These are phyloP conservation scores for Drosophila meridiana DNA, from an alignment of 2,888 invertebrate genomes.

Conservation along the genomic window DNA sequence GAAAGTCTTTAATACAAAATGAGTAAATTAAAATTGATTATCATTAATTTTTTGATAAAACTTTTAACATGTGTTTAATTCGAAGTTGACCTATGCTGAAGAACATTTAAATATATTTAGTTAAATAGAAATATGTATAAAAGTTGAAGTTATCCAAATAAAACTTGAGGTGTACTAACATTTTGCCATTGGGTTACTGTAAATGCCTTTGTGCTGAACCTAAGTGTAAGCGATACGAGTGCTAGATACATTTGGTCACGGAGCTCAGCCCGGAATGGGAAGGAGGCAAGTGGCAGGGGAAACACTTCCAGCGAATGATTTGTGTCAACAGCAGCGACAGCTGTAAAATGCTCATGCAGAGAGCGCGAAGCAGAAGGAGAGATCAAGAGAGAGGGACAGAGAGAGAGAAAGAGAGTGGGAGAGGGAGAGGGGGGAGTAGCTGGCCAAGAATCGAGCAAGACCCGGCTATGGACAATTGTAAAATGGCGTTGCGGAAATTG, in stretches of 20 bases:
- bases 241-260: slow-evolving; percentile 64
- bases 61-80: not conserved
- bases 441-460: slow-evolving; percentile 43
- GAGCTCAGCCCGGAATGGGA: slow-evolving; percentile 38
- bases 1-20: not conserved
- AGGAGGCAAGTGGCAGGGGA: slow-evolving; percentile 34
- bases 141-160: slow-evolving; percentile 8
- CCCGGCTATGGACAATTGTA: slow-evolving; percentile 65
- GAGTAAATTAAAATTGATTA: not conserved
- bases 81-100: too few relatives aligned
- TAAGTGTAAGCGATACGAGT: slow-evolving; percentile 65
- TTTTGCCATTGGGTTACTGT: slow-evolving; percentile 48
- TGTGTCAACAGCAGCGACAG: slow-evolving; percentile 76
- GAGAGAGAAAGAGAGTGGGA: slow-evolving; percentile 16
- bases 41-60: not conserved
- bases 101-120: not conserved
- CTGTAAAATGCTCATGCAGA: slow-evolving; percentile 44
- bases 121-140: slow-evolving; percentile 10
- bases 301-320: slow-evolving; percentile 73
- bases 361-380: not conserved
- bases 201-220: slow-evolving; percentile 37
- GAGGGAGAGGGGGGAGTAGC: slow-evolving; percentile 43
- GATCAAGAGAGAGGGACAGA: not conserved
- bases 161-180: slow-evolving; percentile 37
- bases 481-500: slow-evolving; percentile 79